A percentile compares a stretch with the other conserved stretches of the same genome.
phyloP scores from a whole-genome alignment of 2,113 vertebrate species.

The Grallaria varia region DNA sequence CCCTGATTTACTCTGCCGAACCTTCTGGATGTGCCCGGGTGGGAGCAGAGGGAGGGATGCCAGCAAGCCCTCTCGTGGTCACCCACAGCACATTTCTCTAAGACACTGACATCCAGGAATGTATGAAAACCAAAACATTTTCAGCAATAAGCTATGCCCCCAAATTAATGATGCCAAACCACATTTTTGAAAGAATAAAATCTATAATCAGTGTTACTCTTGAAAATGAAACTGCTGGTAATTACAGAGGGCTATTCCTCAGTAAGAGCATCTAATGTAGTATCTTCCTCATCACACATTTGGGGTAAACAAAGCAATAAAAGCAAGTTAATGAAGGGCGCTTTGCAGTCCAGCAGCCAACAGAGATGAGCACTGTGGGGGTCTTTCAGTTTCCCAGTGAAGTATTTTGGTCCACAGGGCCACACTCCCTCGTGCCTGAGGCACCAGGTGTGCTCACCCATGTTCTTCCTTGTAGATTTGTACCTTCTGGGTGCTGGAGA shows the following conservation, averaged over 20 bases:
- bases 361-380: not conserved
- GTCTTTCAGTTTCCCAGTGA: not conserved
- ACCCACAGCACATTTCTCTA: not conserved
- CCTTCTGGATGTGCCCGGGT: fast-evolving
- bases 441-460: not conserved
- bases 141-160: not conserved
- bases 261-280: not conserved
- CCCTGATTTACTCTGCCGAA: not conserved
- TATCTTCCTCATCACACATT: not conserved
- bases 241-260: not conserved
- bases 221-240: not conserved
- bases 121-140: not conserved
- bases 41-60: not conserved
- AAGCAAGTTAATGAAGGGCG: not conserved
- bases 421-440: not conserved
- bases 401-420: not conserved
- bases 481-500: not conserved
- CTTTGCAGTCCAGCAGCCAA: not conserved
- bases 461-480: not conserved
- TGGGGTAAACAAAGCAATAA: not conserved
- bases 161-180: not conserved
- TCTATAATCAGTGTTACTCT: not conserved
- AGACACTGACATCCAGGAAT: not conserved
- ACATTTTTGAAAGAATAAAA: not conserved
- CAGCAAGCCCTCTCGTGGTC: conserved; percentile 61